Evolutionary conservation across 2,797 vertebrate genomes (phyloP), one percentile per base, ranked within the genome.

Genomic region (Alcedo atthis): DNA sequence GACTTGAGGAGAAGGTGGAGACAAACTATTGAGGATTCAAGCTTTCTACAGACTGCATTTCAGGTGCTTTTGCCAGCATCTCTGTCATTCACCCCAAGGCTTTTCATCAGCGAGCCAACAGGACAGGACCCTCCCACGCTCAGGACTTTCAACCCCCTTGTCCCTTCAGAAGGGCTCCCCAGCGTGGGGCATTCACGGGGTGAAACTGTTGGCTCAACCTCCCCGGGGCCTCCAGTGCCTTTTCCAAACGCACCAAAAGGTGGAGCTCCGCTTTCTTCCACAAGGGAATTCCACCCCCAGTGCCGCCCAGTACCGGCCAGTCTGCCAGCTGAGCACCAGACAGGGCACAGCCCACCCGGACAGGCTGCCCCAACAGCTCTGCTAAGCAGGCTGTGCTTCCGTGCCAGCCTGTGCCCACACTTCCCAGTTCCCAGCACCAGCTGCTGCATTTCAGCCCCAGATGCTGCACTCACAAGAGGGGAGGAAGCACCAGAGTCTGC

Each of bases 231-330:
- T 25, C 69, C 54, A 8, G 49, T 14, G 90, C 64, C 86, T 80
- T 90, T 66, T 92, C 84, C 84, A 13, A 75, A 71, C 4, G 8
- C 0, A 1, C 88, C 96, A 53, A 93, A 59, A 96, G 94, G 73
- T 94, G 96, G 94, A 94, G 95, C 96, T 92, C 91, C 68, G 20
- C 78, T n/a, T 78, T 82, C 64, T 62, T 68, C 62, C 80, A 70
- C 46, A 12, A 7, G 42, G 76, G 90, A 91, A 88, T 74, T 75
- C 40, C 66, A 43, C 1, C 63, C 8, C 62, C 64, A 51, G 75
- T 0, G 13, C 6, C 3, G 4, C 46, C 64, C 57, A 21, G 62
- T 24, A 54, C 28, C 15, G 28, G 26, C 1, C 1, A 9, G 8
- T 2, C 42, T 14, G 12, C 1, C 51, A 12, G 45, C 15, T 2